These are phyloP conservation scores for Patiria pectinifera DNA, from an alignment of 53 echinoderm and acorn worm species.

Conservation along the genomic window DNA sequence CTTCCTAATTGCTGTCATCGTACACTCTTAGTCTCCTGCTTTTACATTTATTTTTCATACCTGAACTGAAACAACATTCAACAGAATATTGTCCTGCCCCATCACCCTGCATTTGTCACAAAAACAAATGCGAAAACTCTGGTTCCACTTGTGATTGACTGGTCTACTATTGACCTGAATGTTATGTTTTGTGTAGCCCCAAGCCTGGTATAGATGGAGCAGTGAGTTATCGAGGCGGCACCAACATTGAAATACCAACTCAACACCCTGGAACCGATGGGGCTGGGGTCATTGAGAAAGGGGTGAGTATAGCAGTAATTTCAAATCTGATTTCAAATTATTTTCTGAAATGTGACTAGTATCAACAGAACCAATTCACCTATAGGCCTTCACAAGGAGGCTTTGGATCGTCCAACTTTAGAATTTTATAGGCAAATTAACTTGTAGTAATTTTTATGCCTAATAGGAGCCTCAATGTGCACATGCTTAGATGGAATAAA, in stretches of 20 bases:
- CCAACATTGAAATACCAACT: constrained; percentile 73
- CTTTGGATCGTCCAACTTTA: background rate
- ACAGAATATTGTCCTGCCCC: too few species aligned
- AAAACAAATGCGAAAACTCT: too few species aligned
- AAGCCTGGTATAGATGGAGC: constrained; percentile 51
- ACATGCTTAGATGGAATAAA: background rate
- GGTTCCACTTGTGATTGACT: too few species aligned
- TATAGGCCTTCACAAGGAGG: background rate
- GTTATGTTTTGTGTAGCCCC: constrained; percentile 27
- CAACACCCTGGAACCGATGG: background rate
- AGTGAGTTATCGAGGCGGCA: constrained; percentile 69
- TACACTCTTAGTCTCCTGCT: too few species aligned
- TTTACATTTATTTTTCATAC: too few species aligned
- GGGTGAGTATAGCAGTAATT: background rate
- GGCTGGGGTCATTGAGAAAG: constrained; percentile 5
- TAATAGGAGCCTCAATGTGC: background rate
- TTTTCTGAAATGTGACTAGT: background rate
- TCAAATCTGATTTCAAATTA: too few species aligned
- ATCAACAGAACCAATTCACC: background rate
- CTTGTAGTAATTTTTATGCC: background rate
- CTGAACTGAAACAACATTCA: too few species aligned
- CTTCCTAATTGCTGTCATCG: too few species aligned
- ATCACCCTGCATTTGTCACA: too few species aligned
- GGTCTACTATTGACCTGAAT: too few species aligned
- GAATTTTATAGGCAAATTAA: background rate